Evolutionary conservation across 2,888 invertebrate genomes (phyloP), one percentile per base, ranked within the genome.

Genomic region (Pyrgus malvae): DNA sequence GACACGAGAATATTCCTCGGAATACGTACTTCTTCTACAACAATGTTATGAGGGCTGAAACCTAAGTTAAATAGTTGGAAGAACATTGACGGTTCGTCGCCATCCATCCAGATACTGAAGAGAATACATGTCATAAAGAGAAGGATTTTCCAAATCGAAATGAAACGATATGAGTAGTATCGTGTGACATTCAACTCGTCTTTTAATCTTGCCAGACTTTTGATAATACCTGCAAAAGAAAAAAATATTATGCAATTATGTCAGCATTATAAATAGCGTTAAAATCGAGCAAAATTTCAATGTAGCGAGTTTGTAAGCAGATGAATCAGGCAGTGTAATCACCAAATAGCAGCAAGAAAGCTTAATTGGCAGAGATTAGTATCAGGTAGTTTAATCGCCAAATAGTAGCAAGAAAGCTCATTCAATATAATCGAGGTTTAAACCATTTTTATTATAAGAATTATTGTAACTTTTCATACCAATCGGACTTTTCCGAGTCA

Each of bases 101-200:
- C 95, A 56, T 93, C 94, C 56, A 95, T 84, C 88, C 95, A 93
- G 23, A 95, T 88, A 57, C 95, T 93, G 31, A 96, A 86, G 9
- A 97, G 70, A 57, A 95, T 93, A 51, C 94, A 92, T 66, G 95
- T 89, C 56, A 98, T 91, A 75, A 98, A 98, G 31, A 95, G 63
- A 5, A 92, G 50, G 51, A 98, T 95, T 88, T 99, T 99, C 98
- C 98, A 98, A 0, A 96, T 80, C 0, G 98, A 96, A 48, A 98
- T 92, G 72, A 97, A 96, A 68, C 97, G 93, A 82, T 98, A 97
- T 2, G 94, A 95, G 80, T 97, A 98, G 72, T 98, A 98, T 45
- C 98, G 93, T 1, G 96, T 95, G 50, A 92, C 87, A 59, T 93
- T 93, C 61, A 98, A 88, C 49, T 96, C 94, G 48, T 95, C 95